Evolutionary conservation across 2,113 vertebrate genomes (phyloP).

Genomic region (Limnothrissa miodon): DNA sequence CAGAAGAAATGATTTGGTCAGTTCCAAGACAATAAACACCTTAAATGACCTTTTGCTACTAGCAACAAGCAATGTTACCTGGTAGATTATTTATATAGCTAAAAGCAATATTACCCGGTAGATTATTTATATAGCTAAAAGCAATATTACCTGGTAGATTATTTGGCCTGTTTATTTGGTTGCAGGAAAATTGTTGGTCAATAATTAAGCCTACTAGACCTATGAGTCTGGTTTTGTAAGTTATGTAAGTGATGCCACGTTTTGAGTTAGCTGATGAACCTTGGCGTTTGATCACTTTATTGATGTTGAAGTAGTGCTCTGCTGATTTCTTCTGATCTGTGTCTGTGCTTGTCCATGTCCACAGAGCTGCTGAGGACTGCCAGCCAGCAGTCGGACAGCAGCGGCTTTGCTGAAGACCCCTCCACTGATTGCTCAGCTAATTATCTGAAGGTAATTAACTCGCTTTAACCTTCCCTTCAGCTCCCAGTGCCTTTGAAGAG

Average conservation of each 20-base stretch:
- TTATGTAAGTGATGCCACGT: background rate
- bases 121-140: too few species aligned
- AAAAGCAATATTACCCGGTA: too few species aligned
- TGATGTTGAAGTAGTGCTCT: background rate
- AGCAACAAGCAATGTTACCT: too few species aligned
- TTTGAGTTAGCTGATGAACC: background rate
- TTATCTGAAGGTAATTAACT: constrained; percentile 79
- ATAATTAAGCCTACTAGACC: background rate
- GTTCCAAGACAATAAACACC: too few species aligned
- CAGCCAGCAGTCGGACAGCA: constrained; percentile 97
- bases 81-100: too few species aligned
- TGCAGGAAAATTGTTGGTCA: background rate
- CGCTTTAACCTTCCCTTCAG: background rate
- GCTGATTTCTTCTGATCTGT: background rate
- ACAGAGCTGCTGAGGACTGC: constrained; percentile 81
- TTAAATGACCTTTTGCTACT: too few species aligned
- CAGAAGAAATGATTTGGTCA: too few species aligned
- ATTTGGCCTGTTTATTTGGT: background rate
- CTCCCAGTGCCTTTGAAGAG: background rate
- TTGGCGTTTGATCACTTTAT: too few species aligned
- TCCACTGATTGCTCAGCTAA: constrained; percentile 76
- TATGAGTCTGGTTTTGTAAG: background rate
- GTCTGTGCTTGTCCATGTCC: constrained; percentile 10
- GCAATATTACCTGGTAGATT: background rate
- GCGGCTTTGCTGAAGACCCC: constrained; percentile 93